These are phyloP conservation scores for Octodonta nipae DNA, from an alignment of 2,888 invertebrate species.

Conservation along the genomic window DNA sequence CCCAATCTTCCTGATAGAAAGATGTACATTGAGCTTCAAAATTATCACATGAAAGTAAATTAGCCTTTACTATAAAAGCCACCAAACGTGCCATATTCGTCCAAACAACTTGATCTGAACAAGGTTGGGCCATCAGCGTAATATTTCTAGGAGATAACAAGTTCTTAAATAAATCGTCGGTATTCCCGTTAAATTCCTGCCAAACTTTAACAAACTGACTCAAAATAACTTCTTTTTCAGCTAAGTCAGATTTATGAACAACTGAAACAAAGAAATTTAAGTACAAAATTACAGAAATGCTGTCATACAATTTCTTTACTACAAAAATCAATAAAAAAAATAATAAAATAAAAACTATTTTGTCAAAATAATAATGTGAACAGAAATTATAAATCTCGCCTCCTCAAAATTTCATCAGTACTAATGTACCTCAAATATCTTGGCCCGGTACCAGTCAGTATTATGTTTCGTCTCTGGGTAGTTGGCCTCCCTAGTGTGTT, in stretches of 20 bases:
- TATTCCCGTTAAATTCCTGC: constrained; percentile 14
- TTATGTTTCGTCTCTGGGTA: too few species aligned
- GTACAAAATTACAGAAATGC: too few species aligned
- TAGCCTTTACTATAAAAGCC: constrained; percentile 37
- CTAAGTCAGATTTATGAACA: constrained; percentile 12
- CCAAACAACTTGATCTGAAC: constrained; percentile 18
- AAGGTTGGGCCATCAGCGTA: constrained; percentile 20
- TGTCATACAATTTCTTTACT: too few species aligned
- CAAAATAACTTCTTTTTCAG: constrained; percentile 10
- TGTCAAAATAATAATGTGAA: too few species aligned
- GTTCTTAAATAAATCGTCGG: constrained; percentile 21
- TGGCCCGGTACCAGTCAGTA: too few species aligned
- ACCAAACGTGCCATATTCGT: constrained; percentile 20
- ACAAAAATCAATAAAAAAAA: too few species aligned
- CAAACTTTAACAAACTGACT: constrained; percentile 16
- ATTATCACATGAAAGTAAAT: constrained; percentile 45
- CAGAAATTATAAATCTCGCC: too few species aligned
- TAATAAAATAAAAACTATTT: too few species aligned
- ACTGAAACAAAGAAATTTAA: constrained; percentile 24
- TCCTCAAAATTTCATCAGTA: too few species aligned
- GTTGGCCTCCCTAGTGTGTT: too few species aligned
- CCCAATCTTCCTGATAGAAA: constrained; percentile 55
- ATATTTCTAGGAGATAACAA: constrained; percentile 26
- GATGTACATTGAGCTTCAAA: constrained; percentile 54
- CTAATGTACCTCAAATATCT: too few species aligned